Percentiles rank a stretch among this genome's conserved stretches.
These are phyloP conservation scores for Macrobrachium nipponense DNA, from an alignment of 1,140 invertebrate species.

Conservation along the genomic window DNA sequence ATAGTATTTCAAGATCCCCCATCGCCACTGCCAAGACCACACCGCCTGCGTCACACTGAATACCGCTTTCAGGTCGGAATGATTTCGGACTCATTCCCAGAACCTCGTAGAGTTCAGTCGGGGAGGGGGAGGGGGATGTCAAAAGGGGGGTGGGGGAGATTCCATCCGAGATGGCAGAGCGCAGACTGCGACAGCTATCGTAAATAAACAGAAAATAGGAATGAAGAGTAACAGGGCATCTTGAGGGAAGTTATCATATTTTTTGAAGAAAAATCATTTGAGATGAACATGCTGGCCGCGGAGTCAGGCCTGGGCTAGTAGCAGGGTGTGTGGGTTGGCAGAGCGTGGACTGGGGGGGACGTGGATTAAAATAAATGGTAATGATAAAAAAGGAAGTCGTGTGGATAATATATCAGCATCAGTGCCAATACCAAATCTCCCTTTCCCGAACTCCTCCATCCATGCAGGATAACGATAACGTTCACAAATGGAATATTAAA, in stretches of 20 bases:
- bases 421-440: too few relatives aligned
- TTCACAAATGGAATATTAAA: too few relatives aligned
- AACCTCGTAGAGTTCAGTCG: neutral
- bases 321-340: neutral
- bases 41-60: neutral
- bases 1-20: too few relatives aligned
- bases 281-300: neutral
- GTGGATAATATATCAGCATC: neutral
- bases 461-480: too few relatives aligned
- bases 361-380: too few relatives aligned
- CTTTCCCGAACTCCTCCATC: too few relatives aligned
- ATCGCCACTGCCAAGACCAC: constrained; percentile 1
- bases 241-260: too few relatives aligned
- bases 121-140: neutral
- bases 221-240: too few relatives aligned
- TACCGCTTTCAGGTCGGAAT: too few relatives aligned
- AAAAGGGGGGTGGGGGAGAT: neutral
- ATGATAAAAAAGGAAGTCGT: neutral
- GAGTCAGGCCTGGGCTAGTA: neutral
- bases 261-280: too few relatives aligned
- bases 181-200: neutral
- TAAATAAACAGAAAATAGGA: neutral
- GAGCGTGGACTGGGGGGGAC: neutral
- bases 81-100: neutral
- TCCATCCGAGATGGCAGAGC: too few relatives aligned